Base-by-base conservation (phyloP, 92 coral and sea anemone genomes). In the Zoanthus sansibaricus region DNA sequence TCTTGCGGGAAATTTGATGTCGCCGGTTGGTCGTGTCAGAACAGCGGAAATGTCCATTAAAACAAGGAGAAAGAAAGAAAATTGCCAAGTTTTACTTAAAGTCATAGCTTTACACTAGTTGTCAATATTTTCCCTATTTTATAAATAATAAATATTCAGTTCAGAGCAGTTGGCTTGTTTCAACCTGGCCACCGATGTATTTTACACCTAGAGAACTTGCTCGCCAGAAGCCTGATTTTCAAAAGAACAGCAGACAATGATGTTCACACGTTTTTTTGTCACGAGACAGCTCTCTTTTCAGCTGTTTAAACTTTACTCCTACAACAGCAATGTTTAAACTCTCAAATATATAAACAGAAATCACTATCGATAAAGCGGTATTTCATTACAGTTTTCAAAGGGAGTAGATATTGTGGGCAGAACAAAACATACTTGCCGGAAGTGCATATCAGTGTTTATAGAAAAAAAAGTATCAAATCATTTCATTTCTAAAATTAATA, bases 231-330 rank as follows among this genome's bases (percentile, higher is more conserved):
- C 31, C 25, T 18, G 45, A 76, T 52, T 33, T 30, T 13, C 66
- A 32, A 33, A 51, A 37, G 33, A 7, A 55, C 59, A 16, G 52
- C 82, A 76, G 82, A 76, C 66, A 8, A 14, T 62, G 1, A 4
- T 13, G 67, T 76, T 76, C 82, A 76, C 67, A 76, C 67, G 82
- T 76, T 76, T 76, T 76, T 17, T 54, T 54, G 48, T 54, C 66
- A 76, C 82, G 82, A 67, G 82, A 76, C 82, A 76, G 82, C 37
- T 76, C 47, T 37, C 42, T 11, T 17, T 20, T 51, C 82, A 76
- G 82, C 82, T 76, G 82, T 2, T 67, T 18, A 76, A 76, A 76
- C 82, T 56, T 75, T 69, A 31, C 21, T 75, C 37, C 82, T 76
- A 51, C 31, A 13, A 37, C 20, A 76, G 82, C 67, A 21, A 21